Evolutionary conservation across 2,113 vertebrate species (phyloP).

Genomic region (Actenoides hombroni): DNA sequence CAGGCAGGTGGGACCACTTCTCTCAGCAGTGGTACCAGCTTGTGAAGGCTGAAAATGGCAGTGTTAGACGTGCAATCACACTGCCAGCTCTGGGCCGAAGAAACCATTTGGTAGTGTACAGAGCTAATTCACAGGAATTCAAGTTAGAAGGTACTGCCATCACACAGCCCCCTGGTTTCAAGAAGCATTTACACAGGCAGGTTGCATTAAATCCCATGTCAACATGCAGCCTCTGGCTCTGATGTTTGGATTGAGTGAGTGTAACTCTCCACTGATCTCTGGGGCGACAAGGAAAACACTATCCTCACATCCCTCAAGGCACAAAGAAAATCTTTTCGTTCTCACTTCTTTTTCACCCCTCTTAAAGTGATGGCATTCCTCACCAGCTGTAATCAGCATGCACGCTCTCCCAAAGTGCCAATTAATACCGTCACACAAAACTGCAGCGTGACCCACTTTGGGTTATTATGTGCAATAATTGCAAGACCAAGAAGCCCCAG

Average conservation of each 20-base stretch:
- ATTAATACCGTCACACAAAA: slow-evolving; percentile 31
- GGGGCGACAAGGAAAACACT: neutral
- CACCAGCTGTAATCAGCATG: neutral
- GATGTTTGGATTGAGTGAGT: neutral
- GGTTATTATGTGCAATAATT: slow-evolving; percentile 11
- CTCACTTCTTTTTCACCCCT: slow-evolving; percentile 11
- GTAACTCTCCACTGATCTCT: neutral
- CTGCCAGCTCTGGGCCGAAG: neutral
- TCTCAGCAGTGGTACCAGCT: neutral
- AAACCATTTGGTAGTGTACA: neutral
- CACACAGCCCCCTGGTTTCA: neutral
- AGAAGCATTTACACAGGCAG: neutral
- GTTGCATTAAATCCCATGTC: neutral
- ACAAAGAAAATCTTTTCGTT: neutral
- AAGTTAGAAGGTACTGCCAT: neutral
- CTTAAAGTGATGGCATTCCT: slow-evolving; percentile 6
- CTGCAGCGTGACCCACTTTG: slow-evolving; percentile 7
- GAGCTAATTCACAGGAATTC: neutral
- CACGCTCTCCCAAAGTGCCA: neutral
- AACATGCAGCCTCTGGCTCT: neutral
- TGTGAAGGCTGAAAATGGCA: neutral
- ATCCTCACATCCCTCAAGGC: neutral
- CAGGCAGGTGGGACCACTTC: neutral
- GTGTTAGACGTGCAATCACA: neutral
- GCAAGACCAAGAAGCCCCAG: neutral